phyloP scores from a whole-genome alignment of 1,140 invertebrate genomes.

The Plectus sambesii region DNA sequence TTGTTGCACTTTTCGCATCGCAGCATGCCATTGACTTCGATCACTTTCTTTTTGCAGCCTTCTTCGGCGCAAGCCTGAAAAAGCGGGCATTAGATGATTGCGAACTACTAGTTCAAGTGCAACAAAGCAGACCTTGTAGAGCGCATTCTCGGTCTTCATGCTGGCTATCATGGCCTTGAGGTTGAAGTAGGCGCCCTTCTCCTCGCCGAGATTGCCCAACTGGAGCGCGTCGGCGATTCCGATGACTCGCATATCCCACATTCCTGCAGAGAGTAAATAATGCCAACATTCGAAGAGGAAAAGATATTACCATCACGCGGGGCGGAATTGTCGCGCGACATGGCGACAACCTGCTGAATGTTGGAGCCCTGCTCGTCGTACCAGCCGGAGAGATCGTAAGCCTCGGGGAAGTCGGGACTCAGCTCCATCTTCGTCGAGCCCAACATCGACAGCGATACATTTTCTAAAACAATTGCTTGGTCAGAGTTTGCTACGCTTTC shows the following conservation, averaged over 20 bases:
- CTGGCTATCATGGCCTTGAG: constrained; percentile 27
- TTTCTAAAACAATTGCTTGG: too few relatives aligned
- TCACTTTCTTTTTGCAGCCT: constrained; percentile 37
- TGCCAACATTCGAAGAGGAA: too few relatives aligned
- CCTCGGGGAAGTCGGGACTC: constrained; percentile 77
- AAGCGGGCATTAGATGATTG: neutral
- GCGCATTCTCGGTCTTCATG: constrained; percentile 28
- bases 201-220: constrained; percentile 19
- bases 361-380: constrained; percentile 64
- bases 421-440: constrained; percentile 56
- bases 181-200: constrained; percentile 26
- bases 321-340: too few relatives aligned
- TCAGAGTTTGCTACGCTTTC: too few relatives aligned
- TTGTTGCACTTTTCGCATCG: constrained; percentile 85
- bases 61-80: constrained; percentile 32
- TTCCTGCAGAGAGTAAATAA: too few relatives aligned
- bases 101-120: constrained; percentile 2
- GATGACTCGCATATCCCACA: constrained; percentile 34
- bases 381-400: constrained; percentile 75
- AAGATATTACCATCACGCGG: too few relatives aligned
- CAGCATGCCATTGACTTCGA: constrained; percentile 65
- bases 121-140: constrained; percentile 29
- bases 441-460: too few relatives aligned
- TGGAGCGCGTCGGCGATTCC: constrained; percentile 19
- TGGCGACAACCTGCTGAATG: constrained; percentile 40